Percentiles rank a stretch among this genome's conserved stretches.
Evolutionary conservation across 2,888 invertebrate genomes (phyloP).

Genomic region (Atherix ibis): DNA sequence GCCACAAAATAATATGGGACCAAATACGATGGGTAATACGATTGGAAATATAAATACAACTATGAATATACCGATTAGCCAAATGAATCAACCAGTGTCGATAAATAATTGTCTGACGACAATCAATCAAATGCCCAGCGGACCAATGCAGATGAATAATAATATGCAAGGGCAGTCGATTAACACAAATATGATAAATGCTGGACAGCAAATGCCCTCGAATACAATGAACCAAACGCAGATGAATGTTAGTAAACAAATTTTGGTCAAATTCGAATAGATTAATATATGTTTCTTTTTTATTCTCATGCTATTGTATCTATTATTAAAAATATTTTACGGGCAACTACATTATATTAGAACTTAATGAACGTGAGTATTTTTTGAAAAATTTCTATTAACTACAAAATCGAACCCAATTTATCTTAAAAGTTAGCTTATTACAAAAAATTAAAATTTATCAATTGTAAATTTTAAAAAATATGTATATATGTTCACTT

Average conservation of each 20-base stretch:
- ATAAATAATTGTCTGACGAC: slow-evolving; percentile 21
- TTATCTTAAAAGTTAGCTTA: too few species aligned
- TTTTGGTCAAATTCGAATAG: background rate
- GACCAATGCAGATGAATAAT: slow-evolving; percentile 20
- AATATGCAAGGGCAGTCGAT: slow-evolving; percentile 20
- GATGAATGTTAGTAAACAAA: slow-evolving; percentile 16
- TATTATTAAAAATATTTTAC: background rate
- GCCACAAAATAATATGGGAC: slow-evolving; percentile 18
- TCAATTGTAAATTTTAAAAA: too few species aligned
- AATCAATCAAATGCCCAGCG: slow-evolving; percentile 20
- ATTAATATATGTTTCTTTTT: background rate
- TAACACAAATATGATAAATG: slow-evolving; percentile 21
- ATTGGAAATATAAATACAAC: slow-evolving; percentile 27
- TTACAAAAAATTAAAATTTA: too few species aligned
- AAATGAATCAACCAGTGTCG: slow-evolving; percentile 12
- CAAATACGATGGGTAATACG: slow-evolving; percentile 20
- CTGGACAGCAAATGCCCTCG: slow-evolving; percentile 25
- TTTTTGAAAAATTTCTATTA: too few species aligned
- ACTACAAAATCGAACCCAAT: too few species aligned
- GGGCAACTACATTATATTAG: too few species aligned
- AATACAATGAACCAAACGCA: slow-evolving; percentile 23
- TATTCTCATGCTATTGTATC: background rate
- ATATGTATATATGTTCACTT: too few species aligned
- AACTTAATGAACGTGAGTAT: too few species aligned
- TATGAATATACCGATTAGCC: slow-evolving; percentile 32